Evolutionary conservation across 2,797 vertebrate species (phyloP), one percentile per base, ranked within the genome.

Genomic region (Gorsachius magnificus): DNA sequence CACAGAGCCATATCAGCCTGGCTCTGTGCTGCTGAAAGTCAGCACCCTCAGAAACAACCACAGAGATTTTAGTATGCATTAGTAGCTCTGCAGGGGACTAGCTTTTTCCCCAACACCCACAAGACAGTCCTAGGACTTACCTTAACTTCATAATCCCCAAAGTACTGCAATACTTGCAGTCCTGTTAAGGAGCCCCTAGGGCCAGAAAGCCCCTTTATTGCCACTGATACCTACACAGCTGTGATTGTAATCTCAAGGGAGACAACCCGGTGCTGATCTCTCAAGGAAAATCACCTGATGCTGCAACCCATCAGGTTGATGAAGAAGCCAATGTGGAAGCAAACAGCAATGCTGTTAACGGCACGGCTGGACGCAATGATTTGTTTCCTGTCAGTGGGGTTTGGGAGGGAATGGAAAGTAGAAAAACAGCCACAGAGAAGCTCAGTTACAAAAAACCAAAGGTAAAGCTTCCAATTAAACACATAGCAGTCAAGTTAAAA

Each of bases 401-500:
- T 77, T 36, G 70, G 45, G 19, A 81, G 43, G 26, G 46, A 36
- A 18, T 71, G 16, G 35, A 21, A 83, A 41, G 53, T 20, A 87
- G 54, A 76, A 60, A 87, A 82, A 65, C 25, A 79, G 61, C 53
- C 70, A 38, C 28, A 65, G 53, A 71, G 58, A 90, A 80, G 43
- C 87, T 92, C 65, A 41, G 75, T 83, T 87, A 53, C 26, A 45
- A 95, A 90, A 87, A 94, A 72, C 0, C 41, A 84, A 86, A 96
- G 91, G 92, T 91, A 97, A 95, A 93, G 57, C 80, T 93, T 83
- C 81, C 76, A 80, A 90, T 96, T 95, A 96, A 96, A 96, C 90
- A 95, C 86, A 88, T 92, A 93, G 81, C 91, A 97, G 95, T 93
- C 92, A 94, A 93, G 93, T 92, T 96, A 97, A 97, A 98, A 97